These are phyloP conservation scores for Pantherophis alleghaniensis DNA, from an alignment of 2,797 vertebrate genomes.

Conservation along the genomic window DNA sequence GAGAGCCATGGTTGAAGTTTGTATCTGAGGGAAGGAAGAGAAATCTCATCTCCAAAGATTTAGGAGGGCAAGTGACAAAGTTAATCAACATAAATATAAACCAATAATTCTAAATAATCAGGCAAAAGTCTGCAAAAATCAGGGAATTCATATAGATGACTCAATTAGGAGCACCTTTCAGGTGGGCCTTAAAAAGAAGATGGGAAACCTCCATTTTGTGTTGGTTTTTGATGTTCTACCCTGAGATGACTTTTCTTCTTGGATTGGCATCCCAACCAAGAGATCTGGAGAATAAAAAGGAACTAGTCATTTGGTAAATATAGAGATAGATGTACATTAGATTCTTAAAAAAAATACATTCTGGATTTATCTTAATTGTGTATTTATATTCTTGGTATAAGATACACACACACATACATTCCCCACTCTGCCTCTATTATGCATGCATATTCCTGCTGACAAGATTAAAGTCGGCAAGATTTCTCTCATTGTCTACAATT, in stretches of 20 bases:
- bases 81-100: neutral
- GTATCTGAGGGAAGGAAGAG: neutral
- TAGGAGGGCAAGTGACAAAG: neutral
- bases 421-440: neutral
- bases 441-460: neutral
- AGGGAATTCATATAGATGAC: neutral
- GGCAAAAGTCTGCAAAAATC: neutral
- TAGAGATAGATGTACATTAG: neutral
- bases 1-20: neutral
- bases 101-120: neutral
- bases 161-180: neutral
- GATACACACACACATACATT: neutral
- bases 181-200: neutral
- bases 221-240: neutral
- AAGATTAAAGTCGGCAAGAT: neutral
- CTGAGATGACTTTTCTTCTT: neutral
- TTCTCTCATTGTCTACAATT: neutral
- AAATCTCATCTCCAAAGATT: neutral
- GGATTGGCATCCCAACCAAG: neutral
- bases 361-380: neutral
- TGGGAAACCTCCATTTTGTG: neutral
- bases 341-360: neutral
- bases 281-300: neutral
- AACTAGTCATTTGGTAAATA: neutral
- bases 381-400: neutral